Percentiles rank a stretch among this genome's conserved stretches.
phyloP scores from a whole-genome alignment of 2,113 vertebrate genomes.

The Pangasianodon hypophthalmus region DNA sequence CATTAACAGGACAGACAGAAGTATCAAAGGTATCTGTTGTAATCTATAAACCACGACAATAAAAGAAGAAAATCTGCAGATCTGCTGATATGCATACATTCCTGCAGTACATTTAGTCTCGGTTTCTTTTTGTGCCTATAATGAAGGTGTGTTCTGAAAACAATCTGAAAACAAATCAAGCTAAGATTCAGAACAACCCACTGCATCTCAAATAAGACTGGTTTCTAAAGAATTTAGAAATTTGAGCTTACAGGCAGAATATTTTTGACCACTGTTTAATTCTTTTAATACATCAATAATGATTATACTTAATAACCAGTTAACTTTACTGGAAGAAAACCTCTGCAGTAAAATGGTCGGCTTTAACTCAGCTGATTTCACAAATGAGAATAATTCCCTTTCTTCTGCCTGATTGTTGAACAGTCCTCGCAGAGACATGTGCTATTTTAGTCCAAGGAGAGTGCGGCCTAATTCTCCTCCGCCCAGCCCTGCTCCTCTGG shows the following conservation, averaged over 20 bases:
- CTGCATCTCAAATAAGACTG: not conserved
- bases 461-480: constrained; percentile 71
- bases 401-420: constrained; percentile 26
- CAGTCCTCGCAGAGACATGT: constrained; percentile 26
- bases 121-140: not conserved
- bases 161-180: not conserved
- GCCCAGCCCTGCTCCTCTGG: constrained; percentile 49
- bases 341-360: not conserved
- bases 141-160: not conserved
- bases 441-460: constrained; percentile 76
- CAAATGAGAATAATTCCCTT: constrained; percentile 39
- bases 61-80: not conserved
- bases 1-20: not conserved
- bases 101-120: not conserved
- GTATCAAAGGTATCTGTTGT: not conserved
- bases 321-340: not conserved
- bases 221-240: not conserved
- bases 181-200: not conserved
- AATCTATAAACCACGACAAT: not conserved
- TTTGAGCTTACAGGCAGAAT: not conserved
- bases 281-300: not conserved
- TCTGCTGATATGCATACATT: not conserved
- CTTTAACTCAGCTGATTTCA: constrained; percentile 15
- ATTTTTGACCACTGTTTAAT: not conserved
- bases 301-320: not conserved